These are phyloP conservation scores for Sorex araneus DNA, from an alignment of 2,113 vertebrate genomes.

Conservation along the genomic window DNA sequence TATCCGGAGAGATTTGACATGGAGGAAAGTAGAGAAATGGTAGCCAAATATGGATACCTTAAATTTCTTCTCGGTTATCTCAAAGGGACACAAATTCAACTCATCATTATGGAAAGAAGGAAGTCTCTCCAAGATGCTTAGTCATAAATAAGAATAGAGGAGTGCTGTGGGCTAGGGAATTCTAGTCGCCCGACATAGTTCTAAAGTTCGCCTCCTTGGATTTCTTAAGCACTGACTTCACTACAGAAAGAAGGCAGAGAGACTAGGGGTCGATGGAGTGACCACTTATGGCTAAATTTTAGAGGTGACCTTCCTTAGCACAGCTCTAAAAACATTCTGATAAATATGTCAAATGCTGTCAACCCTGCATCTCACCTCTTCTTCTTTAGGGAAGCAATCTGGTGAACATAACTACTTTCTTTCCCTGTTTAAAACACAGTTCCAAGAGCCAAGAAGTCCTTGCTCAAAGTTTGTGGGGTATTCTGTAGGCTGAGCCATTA, in stretches of 20 bases:
- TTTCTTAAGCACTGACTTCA: not conserved
- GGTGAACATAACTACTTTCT: not conserved
- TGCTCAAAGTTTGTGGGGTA: not conserved
- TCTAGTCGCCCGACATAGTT: not conserved
- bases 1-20: conserved; percentile 38
- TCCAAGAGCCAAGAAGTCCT: not conserved
- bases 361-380: not conserved
- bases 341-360: not conserved
- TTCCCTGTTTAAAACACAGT: not conserved
- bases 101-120: not conserved
- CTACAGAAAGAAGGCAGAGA: accelerated
- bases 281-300: no score
- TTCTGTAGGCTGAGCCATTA: not conserved
- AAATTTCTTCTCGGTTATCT: conserved; percentile 23
- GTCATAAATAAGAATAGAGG: not conserved
- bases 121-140: not conserved
- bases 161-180: accelerated
- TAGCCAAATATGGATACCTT: not conserved
- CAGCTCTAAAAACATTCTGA: not conserved
- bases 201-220: not conserved
- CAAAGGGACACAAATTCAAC: not conserved
- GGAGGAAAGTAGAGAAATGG: not conserved
- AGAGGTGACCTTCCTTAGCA: not conserved
- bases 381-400: not conserved
- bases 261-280: accelerated